These are phyloP conservation scores for Xiphophorus hellerii DNA, from an alignment of 2,113 vertebrate genomes.

Conservation along the genomic window DNA sequence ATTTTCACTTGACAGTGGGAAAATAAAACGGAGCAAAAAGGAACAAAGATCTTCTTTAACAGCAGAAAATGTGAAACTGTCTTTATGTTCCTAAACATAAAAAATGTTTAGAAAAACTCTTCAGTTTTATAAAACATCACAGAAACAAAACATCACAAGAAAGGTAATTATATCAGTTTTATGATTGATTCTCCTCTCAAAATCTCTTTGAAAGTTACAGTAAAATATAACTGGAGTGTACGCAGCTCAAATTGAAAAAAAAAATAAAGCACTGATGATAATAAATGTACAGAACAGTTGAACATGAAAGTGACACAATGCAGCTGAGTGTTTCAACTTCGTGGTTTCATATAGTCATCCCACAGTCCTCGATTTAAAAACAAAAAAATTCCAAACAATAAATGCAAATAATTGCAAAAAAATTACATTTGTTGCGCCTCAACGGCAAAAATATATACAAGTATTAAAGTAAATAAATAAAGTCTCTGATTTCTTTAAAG, in stretches of 20 bases:
- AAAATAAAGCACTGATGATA: neutral
- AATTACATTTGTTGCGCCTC: conserved; percentile 15
- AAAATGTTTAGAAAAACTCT: neutral
- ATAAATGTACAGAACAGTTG: neutral
- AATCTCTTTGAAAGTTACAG: conserved; percentile 22
- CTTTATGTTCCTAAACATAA: neutral
- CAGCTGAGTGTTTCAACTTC: conserved; percentile 14
- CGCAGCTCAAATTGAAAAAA: conserved; percentile 6
- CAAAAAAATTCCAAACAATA: conserved; percentile 8
- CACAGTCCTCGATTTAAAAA: conserved; percentile 2
- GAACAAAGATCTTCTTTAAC: neutral
- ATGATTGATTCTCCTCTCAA: conserved; percentile 2
- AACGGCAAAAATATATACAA: conserved; percentile 42
- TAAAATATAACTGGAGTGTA: conserved; percentile 46
- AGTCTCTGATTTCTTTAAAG: conserved; percentile 46
- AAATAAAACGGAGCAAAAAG: neutral
- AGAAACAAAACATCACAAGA: conserved; percentile 2
- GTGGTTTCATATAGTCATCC: neutral
- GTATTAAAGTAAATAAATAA: conserved; percentile 77
- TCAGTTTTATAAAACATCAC: neutral
- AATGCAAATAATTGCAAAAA: conserved; percentile 37
- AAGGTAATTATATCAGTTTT: neutral
- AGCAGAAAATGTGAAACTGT: neutral
- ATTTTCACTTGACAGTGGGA: too few relatives aligned
- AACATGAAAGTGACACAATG: neutral